These are phyloP conservation scores for Drosophila crucigera DNA, from an alignment of 2,888 invertebrate species.

Conservation along the genomic window DNA sequence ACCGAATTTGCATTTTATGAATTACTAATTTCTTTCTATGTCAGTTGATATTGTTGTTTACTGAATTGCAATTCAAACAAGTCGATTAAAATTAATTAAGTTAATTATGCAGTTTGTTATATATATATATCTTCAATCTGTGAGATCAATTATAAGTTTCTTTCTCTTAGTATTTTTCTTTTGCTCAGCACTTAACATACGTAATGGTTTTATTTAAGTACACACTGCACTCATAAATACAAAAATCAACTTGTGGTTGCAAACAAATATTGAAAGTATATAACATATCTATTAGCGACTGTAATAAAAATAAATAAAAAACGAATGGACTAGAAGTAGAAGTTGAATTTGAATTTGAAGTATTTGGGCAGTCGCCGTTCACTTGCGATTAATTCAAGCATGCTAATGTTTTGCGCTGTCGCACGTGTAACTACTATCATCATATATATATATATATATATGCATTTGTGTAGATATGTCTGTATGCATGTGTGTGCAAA, in stretches of 20 bases:
- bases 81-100: too few relatives aligned
- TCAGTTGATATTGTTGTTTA: background rate
- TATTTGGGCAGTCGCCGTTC: constrained; percentile 32
- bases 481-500: constrained; percentile 3
- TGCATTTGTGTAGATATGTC: background rate
- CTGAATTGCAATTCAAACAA: background rate
- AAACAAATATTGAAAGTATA: background rate
- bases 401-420: constrained; percentile 14
- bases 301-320: constrained; percentile 3
- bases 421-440: constrained; percentile 14
- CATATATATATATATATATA: background rate
- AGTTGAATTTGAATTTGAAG: background rate
- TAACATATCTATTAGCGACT: background rate
- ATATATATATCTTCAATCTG: too few relatives aligned
- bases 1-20: background rate
- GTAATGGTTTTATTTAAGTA: too few relatives aligned
- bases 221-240: background rate
- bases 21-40: background rate
- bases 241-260: background rate
- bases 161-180: too few relatives aligned
- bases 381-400: constrained; percentile 27
- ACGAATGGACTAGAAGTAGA: background rate
- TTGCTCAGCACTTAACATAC: too few relatives aligned
- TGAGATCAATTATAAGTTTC: too few relatives aligned
- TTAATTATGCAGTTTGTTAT: background rate